phyloP scores from a whole-genome alignment of 2,797 vertebrate genomes.

The Apogon hyalosoma region DNA sequence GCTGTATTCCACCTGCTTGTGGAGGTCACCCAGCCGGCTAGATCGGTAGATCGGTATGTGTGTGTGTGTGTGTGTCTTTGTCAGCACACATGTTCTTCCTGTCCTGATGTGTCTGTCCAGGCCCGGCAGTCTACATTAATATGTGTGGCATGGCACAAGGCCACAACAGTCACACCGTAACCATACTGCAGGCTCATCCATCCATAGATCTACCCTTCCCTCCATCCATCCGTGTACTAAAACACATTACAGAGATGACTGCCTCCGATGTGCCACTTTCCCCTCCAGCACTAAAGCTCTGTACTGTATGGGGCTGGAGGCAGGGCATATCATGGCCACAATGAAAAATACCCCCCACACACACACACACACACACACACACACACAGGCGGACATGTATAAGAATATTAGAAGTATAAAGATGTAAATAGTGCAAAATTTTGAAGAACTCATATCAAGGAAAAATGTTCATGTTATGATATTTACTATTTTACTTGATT shows the following conservation, averaged over 20 bases:
- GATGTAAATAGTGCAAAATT: background rate
- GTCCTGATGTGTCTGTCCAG: conserved; percentile 34
- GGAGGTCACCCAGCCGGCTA: conserved; percentile 64
- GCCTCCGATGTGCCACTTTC: conserved; percentile 70
- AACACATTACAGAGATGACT: conserved; percentile 79
- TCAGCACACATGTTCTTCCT: conserved; percentile 26
- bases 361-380: background rate
- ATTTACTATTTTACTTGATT: background rate
- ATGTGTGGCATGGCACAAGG: conserved; percentile 47
- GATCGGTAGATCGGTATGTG: conserved; percentile 29
- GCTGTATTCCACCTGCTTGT: conserved; percentile 68
- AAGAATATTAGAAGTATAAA: background rate
- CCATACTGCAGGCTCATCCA: conserved; percentile 67
- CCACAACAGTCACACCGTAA: conserved; percentile 40
- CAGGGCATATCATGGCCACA: conserved; percentile 32
- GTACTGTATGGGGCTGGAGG: conserved; percentile 44
- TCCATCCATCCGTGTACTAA: conserved; percentile 75
- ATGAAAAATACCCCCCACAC: conserved; percentile 5
- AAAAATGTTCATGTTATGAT: background rate
- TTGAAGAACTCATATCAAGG: background rate
- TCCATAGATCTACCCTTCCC: conserved; percentile 56
- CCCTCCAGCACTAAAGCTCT: conserved; percentile 46
- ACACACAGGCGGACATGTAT: background rate
- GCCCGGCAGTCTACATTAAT: conserved; percentile 20
- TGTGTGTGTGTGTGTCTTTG: conserved; percentile 4